Evolutionary conservation across 1,140 invertebrate genomes (phyloP), one percentile per base, ranked within the genome.

Genomic region (Alviniconcha marisindica): DNA sequence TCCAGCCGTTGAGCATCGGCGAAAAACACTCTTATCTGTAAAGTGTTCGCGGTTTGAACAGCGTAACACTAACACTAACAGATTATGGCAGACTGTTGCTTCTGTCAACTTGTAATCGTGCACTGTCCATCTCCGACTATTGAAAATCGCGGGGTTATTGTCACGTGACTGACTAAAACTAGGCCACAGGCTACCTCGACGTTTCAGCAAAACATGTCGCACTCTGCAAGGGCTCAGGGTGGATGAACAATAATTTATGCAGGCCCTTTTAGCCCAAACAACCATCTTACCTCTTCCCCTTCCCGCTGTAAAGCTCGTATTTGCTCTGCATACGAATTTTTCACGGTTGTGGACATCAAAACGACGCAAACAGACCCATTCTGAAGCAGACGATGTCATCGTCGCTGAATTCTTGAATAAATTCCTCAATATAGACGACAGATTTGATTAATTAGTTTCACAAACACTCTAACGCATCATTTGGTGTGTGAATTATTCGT

Each of bases 131-230:
- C n/a, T n/a, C n/a, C n/a, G 14, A 38, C 14, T 40, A n/a, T 76
- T 40, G 36, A 38, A 80, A 10, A 42, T 80, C 78, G 54, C 78
- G 78, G 36, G 56, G 18, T 14, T 69, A n/a, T 24, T 14, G 38
- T 80, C 78, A 80, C 78, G 78, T 80, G 78, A 80, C 78, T 28
- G n/a, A 28, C 54, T 33, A 40, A 40, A 71, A 71, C 24, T 40
- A 40, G 69, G 69, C 33, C 69, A 24, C 12, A 18, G 69, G 33
- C 36, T 4, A 71, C 69, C 44, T 10, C 18, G 44, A 48, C 5
- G 44, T 10, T 48, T 18, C 44, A 18, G 18, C 44, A 48, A 18
- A 5, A 18, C 44, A 5, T 48, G 44, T 48, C 44, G 18, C 44
- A 5, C 18, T 48, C 18, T 10, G 7, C 44, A 10, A 48, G 44